Percentiles rank a stretch among this genome's conserved stretches.
These are phyloP conservation scores for Ceratoteleas bidentatus DNA, from an alignment of 1,140 invertebrate species.

Conservation along the genomic window DNA sequence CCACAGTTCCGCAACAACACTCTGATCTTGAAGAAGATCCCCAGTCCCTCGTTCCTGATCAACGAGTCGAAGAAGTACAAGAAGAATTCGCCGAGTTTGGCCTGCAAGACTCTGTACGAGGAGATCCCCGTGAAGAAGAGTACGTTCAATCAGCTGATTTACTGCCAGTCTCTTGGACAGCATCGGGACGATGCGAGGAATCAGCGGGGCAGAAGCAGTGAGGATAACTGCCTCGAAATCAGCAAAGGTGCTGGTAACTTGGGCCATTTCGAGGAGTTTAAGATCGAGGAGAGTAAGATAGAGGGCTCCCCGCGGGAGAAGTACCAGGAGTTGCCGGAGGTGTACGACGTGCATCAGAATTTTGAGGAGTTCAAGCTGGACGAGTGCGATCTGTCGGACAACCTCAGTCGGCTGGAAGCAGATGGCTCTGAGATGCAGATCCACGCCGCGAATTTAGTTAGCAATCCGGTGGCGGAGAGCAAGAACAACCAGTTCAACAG, in stretches of 20 bases:
- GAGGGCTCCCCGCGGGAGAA: conserved; percentile 40
- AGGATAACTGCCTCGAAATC: conserved; percentile 16
- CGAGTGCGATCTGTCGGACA: conserved; percentile 86
- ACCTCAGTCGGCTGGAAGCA: conserved; percentile 82
- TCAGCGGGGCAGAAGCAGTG: conserved; percentile 66
- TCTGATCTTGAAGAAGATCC: conserved; percentile 81
- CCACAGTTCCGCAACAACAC: conserved; percentile 85
- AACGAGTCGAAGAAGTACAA: conserved; percentile 83
- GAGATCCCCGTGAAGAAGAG: conserved; percentile 71
- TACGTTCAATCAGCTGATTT: conserved; percentile 68
- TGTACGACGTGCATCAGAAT: conserved; percentile 87
- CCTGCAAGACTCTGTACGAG: conserved; percentile 70
- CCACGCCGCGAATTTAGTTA: conserved; percentile 67
- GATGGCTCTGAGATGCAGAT: conserved; percentile 83
- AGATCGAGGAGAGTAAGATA: conserved; percentile 73
- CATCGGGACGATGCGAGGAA: conserved; percentile 26
- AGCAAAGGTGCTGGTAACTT: conserved; percentile 71
- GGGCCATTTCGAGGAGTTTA: conserved; percentile 79
- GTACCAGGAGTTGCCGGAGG: conserved; percentile 63
- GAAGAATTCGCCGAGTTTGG: conserved; percentile 24
- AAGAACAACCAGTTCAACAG: conserved; percentile 67
- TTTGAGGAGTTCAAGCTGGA: conserved; percentile 91
- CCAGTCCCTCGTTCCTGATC: conserved; percentile 84
- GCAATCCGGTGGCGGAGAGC: conserved; percentile 50
- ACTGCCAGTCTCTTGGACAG: conserved; percentile 61